These are phyloP conservation scores for Aporophyla lueneburgensis DNA, from an alignment of 2,888 invertebrate genomes.

Conservation along the genomic window DNA sequence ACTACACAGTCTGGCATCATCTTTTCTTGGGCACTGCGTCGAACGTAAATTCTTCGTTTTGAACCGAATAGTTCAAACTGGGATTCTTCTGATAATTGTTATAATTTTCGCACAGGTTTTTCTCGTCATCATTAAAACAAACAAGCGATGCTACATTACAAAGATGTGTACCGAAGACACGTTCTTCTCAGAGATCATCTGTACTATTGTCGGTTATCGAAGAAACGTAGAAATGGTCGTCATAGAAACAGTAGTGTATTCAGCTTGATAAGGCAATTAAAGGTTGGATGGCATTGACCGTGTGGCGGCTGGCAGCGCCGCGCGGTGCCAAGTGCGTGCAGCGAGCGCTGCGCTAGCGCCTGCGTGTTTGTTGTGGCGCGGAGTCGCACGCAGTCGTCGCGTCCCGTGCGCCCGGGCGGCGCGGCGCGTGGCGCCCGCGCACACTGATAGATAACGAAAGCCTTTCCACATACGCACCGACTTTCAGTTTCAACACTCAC, in stretches of 20 bases:
- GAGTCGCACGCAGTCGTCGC: constrained; percentile 8
- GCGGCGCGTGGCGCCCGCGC: constrained; percentile 30
- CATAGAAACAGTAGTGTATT: constrained; percentile 27
- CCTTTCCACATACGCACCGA: constrained; percentile 52
- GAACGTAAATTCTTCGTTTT: too few relatives aligned
- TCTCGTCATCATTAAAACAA: constrained; percentile 27
- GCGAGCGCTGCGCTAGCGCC: constrained; percentile 60
- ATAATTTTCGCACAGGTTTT: constrained; percentile 36
- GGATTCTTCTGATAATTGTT: constrained; percentile 35
- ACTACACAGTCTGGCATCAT: too few relatives aligned
- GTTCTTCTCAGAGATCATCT: constrained; percentile 18
- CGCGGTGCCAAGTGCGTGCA: constrained; percentile 62
- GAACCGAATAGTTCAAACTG: too few relatives aligned
- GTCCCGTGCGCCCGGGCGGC: constrained; percentile 19
- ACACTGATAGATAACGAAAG: constrained; percentile 58
- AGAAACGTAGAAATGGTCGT: constrained; percentile 16
- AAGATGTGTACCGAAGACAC: neutral
- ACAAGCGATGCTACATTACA: constrained; percentile 4
- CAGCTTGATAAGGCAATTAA: constrained; percentile 67
- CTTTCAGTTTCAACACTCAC: constrained; percentile 63
- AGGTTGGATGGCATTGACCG: constrained; percentile 72
- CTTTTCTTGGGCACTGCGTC: too few relatives aligned
- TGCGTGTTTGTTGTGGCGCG: constrained; percentile 70
- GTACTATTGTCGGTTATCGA: constrained; percentile 3
- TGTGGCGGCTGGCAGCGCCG: constrained; percentile 44